These are phyloP conservation scores for Deilephila elpenor DNA, from an alignment of 2,888 invertebrate genomes.

Conservation along the genomic window DNA sequence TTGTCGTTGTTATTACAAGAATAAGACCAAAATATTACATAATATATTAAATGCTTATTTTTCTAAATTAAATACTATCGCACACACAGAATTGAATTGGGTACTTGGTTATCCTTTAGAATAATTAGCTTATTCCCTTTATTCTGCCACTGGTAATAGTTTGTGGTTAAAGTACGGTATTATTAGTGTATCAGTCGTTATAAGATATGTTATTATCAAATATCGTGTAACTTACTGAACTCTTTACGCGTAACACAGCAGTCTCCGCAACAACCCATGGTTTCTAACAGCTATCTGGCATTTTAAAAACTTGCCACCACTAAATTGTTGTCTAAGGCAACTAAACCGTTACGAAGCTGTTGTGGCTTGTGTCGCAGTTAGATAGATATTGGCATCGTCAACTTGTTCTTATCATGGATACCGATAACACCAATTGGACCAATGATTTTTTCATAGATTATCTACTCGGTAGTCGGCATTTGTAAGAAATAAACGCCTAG, in stretches of 20 bases:
- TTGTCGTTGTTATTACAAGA: too few species aligned
- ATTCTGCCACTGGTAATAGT: too few species aligned
- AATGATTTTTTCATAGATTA: constrained; percentile 29
- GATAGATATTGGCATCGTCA: constrained; percentile 12
- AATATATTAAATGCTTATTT: too few species aligned
- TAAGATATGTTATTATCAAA: background rate
- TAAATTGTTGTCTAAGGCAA: constrained; percentile 12
- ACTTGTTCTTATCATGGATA: constrained; percentile 36
- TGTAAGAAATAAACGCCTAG: background rate
- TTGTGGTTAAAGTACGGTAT: background rate
- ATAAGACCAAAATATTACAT: too few species aligned
- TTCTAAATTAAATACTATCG: too few species aligned
- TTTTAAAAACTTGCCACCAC: constrained; percentile 11
- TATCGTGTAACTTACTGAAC: constrained; percentile 65
- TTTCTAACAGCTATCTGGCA: constrained; percentile 11
- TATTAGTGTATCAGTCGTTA: background rate
- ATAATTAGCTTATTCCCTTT: too few species aligned
- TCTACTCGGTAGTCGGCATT: background rate
- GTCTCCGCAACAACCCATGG: constrained; percentile 71
- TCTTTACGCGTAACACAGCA: constrained; percentile 69
- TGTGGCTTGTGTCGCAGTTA: constrained; percentile 3
- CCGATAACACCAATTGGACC: constrained; percentile 38
- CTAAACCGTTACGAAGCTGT: background rate
- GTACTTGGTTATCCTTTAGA: too few species aligned
- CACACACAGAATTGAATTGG: too few species aligned